These are phyloP conservation scores for Eunapius fragilis DNA, from an alignment of 37 sponge, comb jelly and placozoan species.

Conservation along the genomic window DNA sequence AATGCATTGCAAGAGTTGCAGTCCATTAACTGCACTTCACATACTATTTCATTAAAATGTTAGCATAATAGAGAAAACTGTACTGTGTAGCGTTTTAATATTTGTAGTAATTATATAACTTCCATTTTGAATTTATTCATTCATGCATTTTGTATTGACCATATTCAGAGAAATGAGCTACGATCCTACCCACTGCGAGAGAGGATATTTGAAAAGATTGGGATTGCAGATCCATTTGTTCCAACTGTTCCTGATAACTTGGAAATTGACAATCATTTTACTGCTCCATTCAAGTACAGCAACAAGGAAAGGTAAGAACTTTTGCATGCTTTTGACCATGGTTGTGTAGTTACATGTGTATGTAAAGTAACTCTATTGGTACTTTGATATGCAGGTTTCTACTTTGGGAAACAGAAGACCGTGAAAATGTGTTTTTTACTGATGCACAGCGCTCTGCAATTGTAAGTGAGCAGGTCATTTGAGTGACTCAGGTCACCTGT, in stretches of 20 bases:
- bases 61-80: too few species aligned
- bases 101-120: too few species aligned
- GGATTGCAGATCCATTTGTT: neutral
- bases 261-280: slow-evolving; percentile 2
- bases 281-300: slow-evolving; percentile 12
- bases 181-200: neutral
- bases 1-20: too few species aligned
- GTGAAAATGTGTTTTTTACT: slow-evolving; percentile 29
- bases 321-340: neutral
- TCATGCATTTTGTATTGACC: too few species aligned
- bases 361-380: too few species aligned
- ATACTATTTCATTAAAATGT: too few species aligned
- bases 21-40: too few species aligned
- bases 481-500: too few species aligned
- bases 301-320: slow-evolving; percentile 10
- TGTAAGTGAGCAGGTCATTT: neutral
- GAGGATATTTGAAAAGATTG: neutral
- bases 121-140: too few species aligned
- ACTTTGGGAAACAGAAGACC: neutral
- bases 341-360: too few species aligned
- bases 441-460: slow-evolving; percentile 9
- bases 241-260: slow-evolving; percentile 16
- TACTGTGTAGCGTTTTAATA: too few species aligned
- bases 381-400: neutral
- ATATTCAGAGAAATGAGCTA: neutral